These are phyloP conservation scores for Colossoma macropomum DNA, from an alignment of 2,113 vertebrate species.

Conservation along the genomic window DNA sequence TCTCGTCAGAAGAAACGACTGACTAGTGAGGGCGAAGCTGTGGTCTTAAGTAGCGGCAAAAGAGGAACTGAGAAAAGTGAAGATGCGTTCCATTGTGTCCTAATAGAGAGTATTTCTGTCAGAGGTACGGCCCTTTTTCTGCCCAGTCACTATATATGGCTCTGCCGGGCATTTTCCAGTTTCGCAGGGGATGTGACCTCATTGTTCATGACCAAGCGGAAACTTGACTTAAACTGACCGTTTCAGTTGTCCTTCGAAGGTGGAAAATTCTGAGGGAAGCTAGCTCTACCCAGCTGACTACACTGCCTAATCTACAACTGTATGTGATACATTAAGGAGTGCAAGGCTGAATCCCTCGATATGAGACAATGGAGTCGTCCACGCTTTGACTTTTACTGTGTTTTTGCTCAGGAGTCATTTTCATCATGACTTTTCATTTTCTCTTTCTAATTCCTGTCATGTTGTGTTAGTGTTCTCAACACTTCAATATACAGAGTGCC, in stretches of 20 bases:
- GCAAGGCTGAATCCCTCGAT: not conserved
- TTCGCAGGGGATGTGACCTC: constrained; percentile 3
- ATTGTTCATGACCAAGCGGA: not conserved
- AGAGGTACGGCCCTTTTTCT: not conserved
- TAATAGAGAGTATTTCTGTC: too few relatives aligned
- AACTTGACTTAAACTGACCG: not conserved
- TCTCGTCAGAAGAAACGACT: not conserved
- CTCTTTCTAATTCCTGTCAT: not conserved
- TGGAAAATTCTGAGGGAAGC: not conserved
- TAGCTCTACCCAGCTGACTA: too few relatives aligned
- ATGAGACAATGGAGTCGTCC: not conserved
- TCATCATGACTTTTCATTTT: not conserved
- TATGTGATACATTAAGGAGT: not conserved
- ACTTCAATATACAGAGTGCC: not conserved
- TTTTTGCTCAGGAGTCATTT: too few relatives aligned
- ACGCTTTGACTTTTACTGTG: not conserved
- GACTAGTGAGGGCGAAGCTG: not conserved
- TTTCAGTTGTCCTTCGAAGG: not conserved
- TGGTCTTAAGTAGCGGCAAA: not conserved
- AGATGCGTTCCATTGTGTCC: too few relatives aligned
- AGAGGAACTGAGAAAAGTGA: not conserved
- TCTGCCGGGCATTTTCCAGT: not conserved
- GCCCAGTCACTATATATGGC: not conserved
- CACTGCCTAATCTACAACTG: not conserved
- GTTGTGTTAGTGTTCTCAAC: too few relatives aligned